These are phyloP conservation scores for Myotis lucifugus DNA, from an alignment of 2,113 vertebrate species.

Conservation along the genomic window DNA sequence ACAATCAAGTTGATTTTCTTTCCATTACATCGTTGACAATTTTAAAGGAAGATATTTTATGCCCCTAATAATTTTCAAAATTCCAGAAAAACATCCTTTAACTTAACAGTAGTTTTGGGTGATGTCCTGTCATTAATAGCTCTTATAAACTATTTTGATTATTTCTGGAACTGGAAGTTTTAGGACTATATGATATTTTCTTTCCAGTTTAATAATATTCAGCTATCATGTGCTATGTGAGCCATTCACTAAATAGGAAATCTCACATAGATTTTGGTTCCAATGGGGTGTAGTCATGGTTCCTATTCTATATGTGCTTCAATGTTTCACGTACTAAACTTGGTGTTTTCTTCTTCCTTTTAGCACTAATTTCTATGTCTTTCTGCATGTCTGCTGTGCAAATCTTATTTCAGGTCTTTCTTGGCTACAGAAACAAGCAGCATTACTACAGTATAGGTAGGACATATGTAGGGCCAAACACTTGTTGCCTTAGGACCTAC, in stretches of 20 bases:
- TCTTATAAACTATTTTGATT: neutral
- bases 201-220: neutral
- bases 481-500: neutral
- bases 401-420: neutral
- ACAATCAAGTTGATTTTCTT: neutral
- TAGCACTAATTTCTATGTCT: neutral
- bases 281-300: neutral
- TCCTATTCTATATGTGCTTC: neutral
- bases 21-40: neutral
- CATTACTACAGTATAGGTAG: neutral
- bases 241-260: neutral
- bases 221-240: neutral
- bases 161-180: neutral
- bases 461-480: neutral
- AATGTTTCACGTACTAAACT: neutral
- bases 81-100: neutral
- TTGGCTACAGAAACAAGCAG: neutral
- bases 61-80: neutral
- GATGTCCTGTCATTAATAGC: neutral
- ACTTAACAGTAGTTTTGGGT: neutral
- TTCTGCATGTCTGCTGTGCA: neutral
- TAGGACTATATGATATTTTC: neutral
- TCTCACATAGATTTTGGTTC: neutral
- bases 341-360: neutral
- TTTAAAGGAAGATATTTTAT: conserved; percentile 28